Base-by-base conservation (phyloP, 1,140 invertebrate genomes). In the Goniozus legneri region DNA sequence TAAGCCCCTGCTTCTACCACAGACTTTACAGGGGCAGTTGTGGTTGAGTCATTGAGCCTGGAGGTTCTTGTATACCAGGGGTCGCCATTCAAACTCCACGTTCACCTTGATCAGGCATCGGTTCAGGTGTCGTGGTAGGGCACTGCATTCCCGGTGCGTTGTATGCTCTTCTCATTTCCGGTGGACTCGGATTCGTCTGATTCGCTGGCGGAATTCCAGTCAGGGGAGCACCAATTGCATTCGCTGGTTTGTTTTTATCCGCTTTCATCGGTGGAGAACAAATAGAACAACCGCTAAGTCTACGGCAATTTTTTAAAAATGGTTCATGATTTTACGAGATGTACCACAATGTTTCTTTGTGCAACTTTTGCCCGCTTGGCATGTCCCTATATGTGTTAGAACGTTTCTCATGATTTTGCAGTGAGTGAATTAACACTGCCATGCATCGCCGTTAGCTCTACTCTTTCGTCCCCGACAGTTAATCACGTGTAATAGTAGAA, bases 261-360 rank as follows among this genome's bases (percentile, higher is more conserved):
- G 91, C 92, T 77, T 95, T 91, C 66, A 98, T 98, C 21, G 99
- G 80, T 2, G 97, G 96, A 60, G 95, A 84, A 79, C 97, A 99
- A 8, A 99, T 95, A 19, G 95, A 94, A 80, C 97, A 99, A 76
- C 98, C 96, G 58, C 80, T 84, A 50, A 94, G 82, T 13, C 84
- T 85, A 77, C 97, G 99, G 67, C 97, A 94, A 75, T 97, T 99
- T 95, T 97, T n/a, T n/a, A n/a, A n/a, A n/a, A 99, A 75, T 99
- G 97, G 51, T 91, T 89, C 47, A 99, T 96, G 22, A 99, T 99
- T 78, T 98, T 96, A 50, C 96, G 78, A 0, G 96, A 98, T 16
- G 96, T 98, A 44, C 95, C 95, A 78, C 97, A 99, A 67, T 99
- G 97, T 20, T 95, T 87, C 48, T 95, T 88, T 18, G 82, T 81